A percentile compares a stretch with the other conserved stretches of the same genome.
phyloP scores from a whole-genome alignment of 2,888 invertebrate genomes.

The Aethes cnicana region DNA sequence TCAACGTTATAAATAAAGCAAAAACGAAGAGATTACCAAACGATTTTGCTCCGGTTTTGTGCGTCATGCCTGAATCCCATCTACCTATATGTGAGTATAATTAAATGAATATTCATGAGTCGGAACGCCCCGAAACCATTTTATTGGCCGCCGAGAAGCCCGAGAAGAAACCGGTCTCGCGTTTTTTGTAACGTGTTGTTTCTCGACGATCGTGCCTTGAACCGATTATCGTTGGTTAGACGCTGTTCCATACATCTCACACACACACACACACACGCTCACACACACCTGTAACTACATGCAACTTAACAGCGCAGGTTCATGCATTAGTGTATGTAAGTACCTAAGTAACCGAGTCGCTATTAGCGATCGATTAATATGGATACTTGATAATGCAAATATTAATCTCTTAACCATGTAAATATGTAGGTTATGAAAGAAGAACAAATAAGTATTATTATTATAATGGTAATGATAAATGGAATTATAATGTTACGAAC shows the following conservation, averaged over 20 bases:
- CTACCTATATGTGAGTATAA: slow-evolving; percentile 52
- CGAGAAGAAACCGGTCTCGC: slow-evolving; percentile 58
- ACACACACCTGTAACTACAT: slow-evolving; percentile 60
- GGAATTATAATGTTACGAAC: slow-evolving; percentile 20
- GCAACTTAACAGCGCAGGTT: background rate
- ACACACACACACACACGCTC: slow-evolving; percentile 66
- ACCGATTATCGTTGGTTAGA: slow-evolving; percentile 64
- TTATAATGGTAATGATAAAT: no score
- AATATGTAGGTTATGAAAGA: no score
- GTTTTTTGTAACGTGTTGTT: slow-evolving; percentile 66
- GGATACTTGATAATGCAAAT: slow-evolving; percentile 19
- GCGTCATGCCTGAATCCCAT: slow-evolving; percentile 64
- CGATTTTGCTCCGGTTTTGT: slow-evolving; percentile 52
- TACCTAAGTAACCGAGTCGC: slow-evolving; percentile 8
- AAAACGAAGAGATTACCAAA: slow-evolving; percentile 49
- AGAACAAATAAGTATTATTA: no score
- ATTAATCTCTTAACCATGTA: no score
- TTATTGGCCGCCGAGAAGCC: slow-evolving; percentile 57
- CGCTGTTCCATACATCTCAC: slow-evolving; percentile 58
- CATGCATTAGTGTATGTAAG: background rate
- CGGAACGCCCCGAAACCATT: slow-evolving; percentile 63
- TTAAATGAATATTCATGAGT: slow-evolving; percentile 71
- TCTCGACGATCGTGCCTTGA: slow-evolving; percentile 53
- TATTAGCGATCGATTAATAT: slow-evolving; percentile 45
- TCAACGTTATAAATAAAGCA: slow-evolving; percentile 54